Evolutionary conservation across 2,113 vertebrate species (phyloP), one percentile per base, ranked within the genome.

Genomic region (Equus quagga): DNA sequence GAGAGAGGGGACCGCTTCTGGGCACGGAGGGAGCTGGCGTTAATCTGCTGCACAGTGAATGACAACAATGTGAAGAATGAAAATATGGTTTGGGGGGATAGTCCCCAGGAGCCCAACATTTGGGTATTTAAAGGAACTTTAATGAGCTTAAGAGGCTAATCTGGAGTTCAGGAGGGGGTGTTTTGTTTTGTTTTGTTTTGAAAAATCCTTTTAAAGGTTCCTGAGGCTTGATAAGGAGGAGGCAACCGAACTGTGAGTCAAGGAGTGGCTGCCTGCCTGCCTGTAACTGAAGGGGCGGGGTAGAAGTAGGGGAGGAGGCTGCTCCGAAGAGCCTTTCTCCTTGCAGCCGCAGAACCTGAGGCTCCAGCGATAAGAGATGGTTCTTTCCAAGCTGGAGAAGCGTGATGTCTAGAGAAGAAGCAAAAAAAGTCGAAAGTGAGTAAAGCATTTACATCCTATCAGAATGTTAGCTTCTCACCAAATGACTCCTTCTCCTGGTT

Each of bases 91-190:
- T 83, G 82, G 96, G 97, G 95, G 94, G 54, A 94, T 44, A 96
- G 76, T 86, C 97, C 97, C 97, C 95, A 95, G 97, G 97, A 98
- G 97, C 92, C 97, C 92, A 80, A 91, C 96, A 91, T 97, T 98
- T 96, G 78, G 95, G 97, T 96, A 98, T 97, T 97, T 98, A 98
- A 97, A 97, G 96, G 87, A 88, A 98, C 92, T 97, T 98, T 97
- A 97, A 98, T 97, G 97, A 97, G 97, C 96, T 98, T 98, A 98
- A 94, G 95, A 98, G 94, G 94, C 95, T 98, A 98, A 98, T 97
- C 98, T 97, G 26, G 96, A 97, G 94, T 96, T 92, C 97, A 80
- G 96, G 70, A 65, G 87, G 95, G 92, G 93, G 96, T 96, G 96
- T 97, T 97, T 95, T 98, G 94, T 98, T 97, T 97, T 97, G 96